A percentile compares a stretch with the other conserved stretches of the same genome.
These are phyloP conservation scores for Melanostoma mellinum DNA, from an alignment of 2,888 invertebrate genomes.

Conservation along the genomic window DNA sequence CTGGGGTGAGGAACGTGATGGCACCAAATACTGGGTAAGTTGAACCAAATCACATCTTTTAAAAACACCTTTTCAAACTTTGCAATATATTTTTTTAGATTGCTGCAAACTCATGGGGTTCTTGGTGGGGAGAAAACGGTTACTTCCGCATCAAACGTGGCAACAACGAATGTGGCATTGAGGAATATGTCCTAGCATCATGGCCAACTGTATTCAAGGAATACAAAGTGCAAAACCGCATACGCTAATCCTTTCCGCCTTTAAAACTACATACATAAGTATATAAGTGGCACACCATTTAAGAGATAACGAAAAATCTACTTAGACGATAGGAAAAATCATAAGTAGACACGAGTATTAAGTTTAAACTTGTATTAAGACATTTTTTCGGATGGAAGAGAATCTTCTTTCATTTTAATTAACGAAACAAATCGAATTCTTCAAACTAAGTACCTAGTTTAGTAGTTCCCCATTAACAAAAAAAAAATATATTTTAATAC, in stretches of 20 bases:
- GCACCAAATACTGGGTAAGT: conserved; percentile 92
- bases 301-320: conserved; percentile 57
- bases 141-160: conserved; percentile 94
- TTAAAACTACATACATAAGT: conserved; percentile 63
- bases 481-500: conserved; percentile 10
- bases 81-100: conserved; percentile 85
- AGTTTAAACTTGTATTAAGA: conserved; percentile 75
- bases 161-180: conserved; percentile 93
- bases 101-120: conserved; percentile 97
- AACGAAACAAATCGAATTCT: conserved; percentile 28
- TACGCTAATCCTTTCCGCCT: conserved; percentile 73
- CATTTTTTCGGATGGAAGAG: conserved; percentile 57
- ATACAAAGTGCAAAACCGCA: conserved; percentile 69
- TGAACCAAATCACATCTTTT: neutral
- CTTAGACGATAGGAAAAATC: conserved; percentile 75
- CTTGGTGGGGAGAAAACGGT: conserved; percentile 95
- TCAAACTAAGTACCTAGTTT: conserved; percentile 3
- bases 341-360: conserved; percentile 72
- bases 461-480: conserved; percentile 31
- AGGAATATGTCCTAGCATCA: conserved; percentile 92
- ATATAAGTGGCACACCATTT: conserved; percentile 75
- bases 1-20: conserved; percentile 90
- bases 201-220: conserved; percentile 83
- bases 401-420: conserved; percentile 63
- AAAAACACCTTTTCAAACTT: conserved; percentile 13